phyloP scores from a whole-genome alignment of 2,888 invertebrate genomes.

The Gnatocerus cornutus region DNA sequence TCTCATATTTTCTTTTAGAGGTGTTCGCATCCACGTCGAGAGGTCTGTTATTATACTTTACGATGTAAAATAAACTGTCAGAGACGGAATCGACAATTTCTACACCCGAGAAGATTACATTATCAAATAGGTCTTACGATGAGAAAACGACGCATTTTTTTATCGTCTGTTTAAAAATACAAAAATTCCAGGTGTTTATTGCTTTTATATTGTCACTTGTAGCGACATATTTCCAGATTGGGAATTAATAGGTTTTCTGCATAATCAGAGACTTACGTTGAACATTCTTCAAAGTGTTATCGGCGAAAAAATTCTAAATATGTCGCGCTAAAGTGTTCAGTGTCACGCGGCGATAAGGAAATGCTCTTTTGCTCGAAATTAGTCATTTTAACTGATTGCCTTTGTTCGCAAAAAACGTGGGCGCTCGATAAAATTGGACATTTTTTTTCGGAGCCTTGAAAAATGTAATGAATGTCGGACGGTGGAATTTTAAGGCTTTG shows the following conservation, averaged over 20 bases:
- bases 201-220: conserved; percentile 1
- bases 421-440: too few relatives aligned
- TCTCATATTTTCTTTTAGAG: conserved; percentile 12
- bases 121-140: too few relatives aligned
- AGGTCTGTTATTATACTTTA: neutral
- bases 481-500: too few relatives aligned
- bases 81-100: conserved; percentile 15
- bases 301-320: conserved; percentile 16
- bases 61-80: conserved; percentile 26
- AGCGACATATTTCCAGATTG: conserved; percentile 13
- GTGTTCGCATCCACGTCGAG: conserved; percentile 13
- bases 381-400: neutral
- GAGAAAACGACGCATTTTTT: too few relatives aligned
- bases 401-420: too few relatives aligned
- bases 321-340: conserved; percentile 15
- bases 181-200: conserved; percentile 10
- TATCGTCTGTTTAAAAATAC: neutral
- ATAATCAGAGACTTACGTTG: conserved; percentile 12
- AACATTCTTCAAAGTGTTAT: conserved; percentile 22
- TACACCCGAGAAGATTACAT: neutral
- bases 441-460: too few relatives aligned
- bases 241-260: conserved; percentile 9
- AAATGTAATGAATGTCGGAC: too few relatives aligned
- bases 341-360: conserved; percentile 20
- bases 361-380: too few relatives aligned